These are phyloP conservation scores for Deilephila elpenor DNA, from an alignment of 2,888 invertebrate species.

Conservation along the genomic window DNA sequence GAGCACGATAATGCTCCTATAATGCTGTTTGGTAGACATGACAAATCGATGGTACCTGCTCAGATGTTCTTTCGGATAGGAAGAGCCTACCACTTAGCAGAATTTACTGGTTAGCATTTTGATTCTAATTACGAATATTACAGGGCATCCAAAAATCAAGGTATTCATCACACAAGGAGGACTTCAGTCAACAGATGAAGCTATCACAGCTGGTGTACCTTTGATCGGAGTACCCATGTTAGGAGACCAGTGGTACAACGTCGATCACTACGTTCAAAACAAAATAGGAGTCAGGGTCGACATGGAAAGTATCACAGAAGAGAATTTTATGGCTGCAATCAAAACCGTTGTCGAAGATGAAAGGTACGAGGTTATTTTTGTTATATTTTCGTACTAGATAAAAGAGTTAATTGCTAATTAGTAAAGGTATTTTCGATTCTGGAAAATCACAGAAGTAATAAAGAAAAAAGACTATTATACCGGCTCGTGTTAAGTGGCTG, in stretches of 20 bases:
- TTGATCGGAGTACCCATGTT: constrained; percentile 66
- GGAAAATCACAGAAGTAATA: no score
- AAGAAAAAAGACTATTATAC: no score
- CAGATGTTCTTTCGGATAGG: not conserved
- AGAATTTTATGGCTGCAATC: constrained; percentile 22
- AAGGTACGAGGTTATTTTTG: not conserved
- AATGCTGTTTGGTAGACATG: no score
- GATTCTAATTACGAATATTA: constrained; percentile 30
- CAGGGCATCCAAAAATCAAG: constrained; percentile 71
- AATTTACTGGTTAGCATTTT: not conserved
- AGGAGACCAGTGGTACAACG: constrained; percentile 69
- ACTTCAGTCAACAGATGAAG: constrained; percentile 71
- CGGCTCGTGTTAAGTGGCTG: no score
- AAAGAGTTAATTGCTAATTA: not conserved
- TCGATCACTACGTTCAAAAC: constrained; percentile 36
- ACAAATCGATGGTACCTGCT: no score
- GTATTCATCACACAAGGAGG: constrained; percentile 75
- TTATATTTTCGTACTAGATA: not conserved
- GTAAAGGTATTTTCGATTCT: no score
- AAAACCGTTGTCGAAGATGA: constrained; percentile 26
- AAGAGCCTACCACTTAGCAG: not conserved
- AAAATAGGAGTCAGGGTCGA: constrained; percentile 28
- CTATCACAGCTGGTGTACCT: constrained; percentile 65
- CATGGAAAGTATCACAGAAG: constrained; percentile 25
- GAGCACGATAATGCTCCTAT: no score